A percentile compares a stretch with the other conserved stretches of the same genome.
Conservation (phyloP, 2,888 invertebrate species). For the Tachina fera region DNA sequence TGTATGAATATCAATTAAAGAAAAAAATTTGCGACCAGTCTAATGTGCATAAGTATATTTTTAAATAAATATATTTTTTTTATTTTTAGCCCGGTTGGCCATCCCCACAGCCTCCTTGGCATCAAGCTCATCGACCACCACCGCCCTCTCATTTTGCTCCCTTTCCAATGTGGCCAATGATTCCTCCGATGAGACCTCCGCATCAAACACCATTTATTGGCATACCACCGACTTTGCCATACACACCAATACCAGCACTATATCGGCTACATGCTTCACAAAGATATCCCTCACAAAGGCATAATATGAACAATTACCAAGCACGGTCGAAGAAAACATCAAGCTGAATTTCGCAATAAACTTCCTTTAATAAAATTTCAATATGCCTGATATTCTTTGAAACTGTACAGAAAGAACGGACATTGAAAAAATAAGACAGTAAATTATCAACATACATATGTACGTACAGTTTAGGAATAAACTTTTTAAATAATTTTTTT, state of each 20-base stretch:
- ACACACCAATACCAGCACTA: constrained; percentile 9
- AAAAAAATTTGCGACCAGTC: no score
- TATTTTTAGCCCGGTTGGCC: constrained; percentile 60
- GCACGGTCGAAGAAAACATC: constrained; percentile 29
- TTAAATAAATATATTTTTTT: constrained; percentile 2
- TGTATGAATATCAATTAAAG: no score
- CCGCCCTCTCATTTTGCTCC: constrained; percentile 49
- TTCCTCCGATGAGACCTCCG: constrained; percentile 38
- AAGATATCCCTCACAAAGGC: constrained; percentile 39
- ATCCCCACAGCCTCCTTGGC: constrained; percentile 49
- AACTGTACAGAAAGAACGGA: background rate
- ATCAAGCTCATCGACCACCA: constrained; percentile 59
- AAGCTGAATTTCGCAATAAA: background rate
- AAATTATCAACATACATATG: no score
- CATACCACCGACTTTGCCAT: constrained; percentile 21
- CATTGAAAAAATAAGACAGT: background rate
- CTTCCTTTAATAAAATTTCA: background rate
- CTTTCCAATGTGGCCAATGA: constrained; percentile 52
- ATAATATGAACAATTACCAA: constrained; percentile 37
- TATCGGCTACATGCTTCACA: constrained; percentile 36
- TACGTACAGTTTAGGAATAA: no score
- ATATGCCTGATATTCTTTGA: background rate
- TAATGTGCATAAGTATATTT: background rate
- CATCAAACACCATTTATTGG: constrained; percentile 34
- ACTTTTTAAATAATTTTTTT: no score